These are phyloP conservation scores for Heterodera filipjevi DNA, from an alignment of 2,888 invertebrate genomes.

Conservation along the genomic window DNA sequence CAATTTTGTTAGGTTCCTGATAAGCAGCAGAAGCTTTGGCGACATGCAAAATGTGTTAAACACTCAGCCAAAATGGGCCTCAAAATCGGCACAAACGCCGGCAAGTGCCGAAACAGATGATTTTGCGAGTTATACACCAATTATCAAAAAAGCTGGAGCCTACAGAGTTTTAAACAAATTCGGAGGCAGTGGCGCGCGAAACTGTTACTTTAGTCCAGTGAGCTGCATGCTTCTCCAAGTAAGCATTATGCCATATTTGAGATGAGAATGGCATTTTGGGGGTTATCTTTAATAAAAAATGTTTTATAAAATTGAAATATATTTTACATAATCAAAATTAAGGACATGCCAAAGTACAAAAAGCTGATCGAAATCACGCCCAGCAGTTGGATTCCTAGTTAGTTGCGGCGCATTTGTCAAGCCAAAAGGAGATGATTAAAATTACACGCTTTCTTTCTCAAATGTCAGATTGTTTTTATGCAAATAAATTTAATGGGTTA, in stretches of 20 bases:
- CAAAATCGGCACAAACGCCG: not conserved
- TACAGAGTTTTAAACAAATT: constrained; percentile 36
- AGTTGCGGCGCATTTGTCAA: not conserved
- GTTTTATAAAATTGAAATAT: too few species aligned
- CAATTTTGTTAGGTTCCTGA: not conserved
- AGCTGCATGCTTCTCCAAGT: constrained; percentile 54
- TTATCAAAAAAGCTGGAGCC: not conserved
- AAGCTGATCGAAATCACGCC: not conserved
- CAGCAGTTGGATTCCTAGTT: too few species aligned
- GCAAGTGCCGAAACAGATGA: not conserved
- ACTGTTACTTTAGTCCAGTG: constrained; percentile 62
- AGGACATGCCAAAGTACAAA: not conserved
- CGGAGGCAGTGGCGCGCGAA: constrained; percentile 50
- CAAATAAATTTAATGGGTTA: too few species aligned
- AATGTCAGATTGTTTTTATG: too few species aligned
- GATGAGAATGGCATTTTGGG: too few species aligned
- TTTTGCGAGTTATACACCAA: not conserved
- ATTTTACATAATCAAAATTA: not conserved
- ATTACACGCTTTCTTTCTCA: too few species aligned
- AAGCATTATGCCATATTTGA: not conserved
- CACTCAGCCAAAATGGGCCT: not conserved
- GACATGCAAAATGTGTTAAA: not conserved
- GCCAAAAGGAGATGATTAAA: too few species aligned
- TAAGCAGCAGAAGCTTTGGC: not conserved
- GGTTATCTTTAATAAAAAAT: too few species aligned